Conservation (phyloP, 2,888 invertebrate genomes). For the Zhengitettix transpicula region DNA sequence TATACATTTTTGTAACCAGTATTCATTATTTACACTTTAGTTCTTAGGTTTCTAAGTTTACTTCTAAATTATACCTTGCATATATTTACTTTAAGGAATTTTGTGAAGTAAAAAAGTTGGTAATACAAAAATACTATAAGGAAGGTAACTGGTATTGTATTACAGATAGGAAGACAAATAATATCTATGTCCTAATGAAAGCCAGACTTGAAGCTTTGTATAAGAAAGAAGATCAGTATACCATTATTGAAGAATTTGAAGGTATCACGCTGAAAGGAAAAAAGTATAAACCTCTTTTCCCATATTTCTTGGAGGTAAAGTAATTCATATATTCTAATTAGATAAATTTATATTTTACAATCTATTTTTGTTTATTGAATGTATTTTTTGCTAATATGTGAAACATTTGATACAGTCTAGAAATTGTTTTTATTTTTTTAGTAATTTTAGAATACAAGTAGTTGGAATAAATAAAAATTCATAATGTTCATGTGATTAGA, state of each 20-base stretch:
- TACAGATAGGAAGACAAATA: slow-evolving; percentile 31
- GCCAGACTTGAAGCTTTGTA: slow-evolving; percentile 60
- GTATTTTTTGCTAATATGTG: neutral
- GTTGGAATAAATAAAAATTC: neutral
- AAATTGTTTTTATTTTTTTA: too few species aligned
- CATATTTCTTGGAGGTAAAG: slow-evolving; percentile 56
- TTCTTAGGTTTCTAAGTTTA: too few species aligned
- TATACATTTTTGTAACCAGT: neutral
- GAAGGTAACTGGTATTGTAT: slow-evolving; percentile 1
- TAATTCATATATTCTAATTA: too few species aligned
- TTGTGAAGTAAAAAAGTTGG: too few species aligned
- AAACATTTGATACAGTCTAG: too few species aligned
- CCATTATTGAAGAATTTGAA: slow-evolving; percentile 58
- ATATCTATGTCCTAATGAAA: slow-evolving; percentile 72
- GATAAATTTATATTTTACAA: too few species aligned
- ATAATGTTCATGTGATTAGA: neutral
- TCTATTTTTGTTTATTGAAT: slow-evolving; percentile 3
- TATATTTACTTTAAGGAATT: too few species aligned
- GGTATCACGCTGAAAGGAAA: slow-evolving; percentile 67
- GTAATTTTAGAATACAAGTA: too few species aligned
- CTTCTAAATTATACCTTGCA: too few species aligned
- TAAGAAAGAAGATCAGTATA: slow-evolving; percentile 62
- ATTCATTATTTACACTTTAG: too few species aligned
- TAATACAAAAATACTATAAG: too few species aligned
- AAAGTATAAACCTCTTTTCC: slow-evolving; percentile 73